Evolutionary conservation across 2,888 invertebrate species (phyloP).

Genomic region (Hydrotaea cyrtoneurina): DNA sequence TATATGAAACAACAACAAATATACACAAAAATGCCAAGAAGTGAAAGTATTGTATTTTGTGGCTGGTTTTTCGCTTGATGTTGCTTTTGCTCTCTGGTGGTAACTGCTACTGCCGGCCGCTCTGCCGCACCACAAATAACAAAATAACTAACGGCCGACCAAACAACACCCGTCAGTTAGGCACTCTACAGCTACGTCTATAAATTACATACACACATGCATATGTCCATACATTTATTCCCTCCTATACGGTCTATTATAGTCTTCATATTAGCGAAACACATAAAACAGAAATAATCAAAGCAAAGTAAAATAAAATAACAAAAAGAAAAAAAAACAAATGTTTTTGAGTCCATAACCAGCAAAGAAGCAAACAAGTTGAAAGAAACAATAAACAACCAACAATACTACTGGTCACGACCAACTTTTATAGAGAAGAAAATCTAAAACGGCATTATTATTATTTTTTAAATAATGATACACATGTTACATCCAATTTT

Average conservation of each 20-base stretch:
- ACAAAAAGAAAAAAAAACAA: too few species aligned
- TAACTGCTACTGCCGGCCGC: not conserved
- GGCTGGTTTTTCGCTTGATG: constrained; percentile 51
- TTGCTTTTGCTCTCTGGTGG: not conserved
- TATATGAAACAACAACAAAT: constrained; percentile 15
- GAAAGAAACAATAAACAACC: not conserved
- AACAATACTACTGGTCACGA: not conserved
- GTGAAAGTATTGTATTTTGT: constrained; percentile 71
- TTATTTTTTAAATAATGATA: not conserved
- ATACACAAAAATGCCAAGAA: constrained; percentile 66
- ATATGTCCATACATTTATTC: not conserved
- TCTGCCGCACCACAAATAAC: not conserved
- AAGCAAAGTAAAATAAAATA: constrained; percentile 2
- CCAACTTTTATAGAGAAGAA: not conserved
- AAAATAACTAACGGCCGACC: not conserved
- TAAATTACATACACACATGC: not conserved
- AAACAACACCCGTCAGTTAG: constrained; percentile 10
- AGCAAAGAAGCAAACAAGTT: not conserved
- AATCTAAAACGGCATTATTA: not conserved
- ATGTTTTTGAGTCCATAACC: not conserved
- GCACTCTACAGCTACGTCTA: not conserved
- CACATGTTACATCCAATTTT: not conserved
- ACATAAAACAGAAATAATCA: constrained; percentile 3
- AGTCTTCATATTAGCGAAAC: constrained; percentile 13
- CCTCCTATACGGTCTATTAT: not conserved